Percentiles rank a stretch among this genome's conserved stretches.
Conservation (phyloP, 2,113 vertebrate genomes). For the Cavia porcellus region DNA sequence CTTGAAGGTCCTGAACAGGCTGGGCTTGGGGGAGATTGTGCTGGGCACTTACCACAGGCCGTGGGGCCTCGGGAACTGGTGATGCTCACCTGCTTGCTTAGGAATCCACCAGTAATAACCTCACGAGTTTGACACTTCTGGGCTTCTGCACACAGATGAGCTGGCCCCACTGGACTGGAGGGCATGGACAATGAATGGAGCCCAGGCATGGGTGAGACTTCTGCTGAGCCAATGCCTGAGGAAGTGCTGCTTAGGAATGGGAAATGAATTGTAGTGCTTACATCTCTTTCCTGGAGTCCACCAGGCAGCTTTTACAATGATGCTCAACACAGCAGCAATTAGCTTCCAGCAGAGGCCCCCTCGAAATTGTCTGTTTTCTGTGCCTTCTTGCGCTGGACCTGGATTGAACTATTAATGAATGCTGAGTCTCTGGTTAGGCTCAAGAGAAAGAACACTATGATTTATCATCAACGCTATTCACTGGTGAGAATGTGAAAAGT, state of each 20-base stretch:
- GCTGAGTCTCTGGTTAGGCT: not conserved
- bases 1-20: too few species aligned
- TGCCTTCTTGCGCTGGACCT: not conserved
- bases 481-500: not conserved
- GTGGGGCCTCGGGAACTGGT: too few species aligned
- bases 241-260: not conserved
- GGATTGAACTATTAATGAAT: not conserved
- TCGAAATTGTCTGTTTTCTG: rapidly evolving
- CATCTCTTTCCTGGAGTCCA: not conserved
- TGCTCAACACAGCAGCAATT: not conserved
- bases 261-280: not conserved
- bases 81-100: too few species aligned
- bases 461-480: not conserved
- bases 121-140: not conserved
- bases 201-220: rapidly evolving
- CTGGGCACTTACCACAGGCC: too few species aligned
- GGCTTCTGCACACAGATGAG: too few species aligned
- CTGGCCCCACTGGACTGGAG: too few species aligned
- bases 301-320: not conserved
- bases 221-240: rapidly evolving
- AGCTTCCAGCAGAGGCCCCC: rapidly evolving
- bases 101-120: too few species aligned
- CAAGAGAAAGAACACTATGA: not conserved
- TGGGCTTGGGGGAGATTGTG: too few species aligned
- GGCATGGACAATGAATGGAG: rapidly evolving